Conservation (phyloP, 2,888 invertebrate genomes). For the Antheraea yamamai region DNA sequence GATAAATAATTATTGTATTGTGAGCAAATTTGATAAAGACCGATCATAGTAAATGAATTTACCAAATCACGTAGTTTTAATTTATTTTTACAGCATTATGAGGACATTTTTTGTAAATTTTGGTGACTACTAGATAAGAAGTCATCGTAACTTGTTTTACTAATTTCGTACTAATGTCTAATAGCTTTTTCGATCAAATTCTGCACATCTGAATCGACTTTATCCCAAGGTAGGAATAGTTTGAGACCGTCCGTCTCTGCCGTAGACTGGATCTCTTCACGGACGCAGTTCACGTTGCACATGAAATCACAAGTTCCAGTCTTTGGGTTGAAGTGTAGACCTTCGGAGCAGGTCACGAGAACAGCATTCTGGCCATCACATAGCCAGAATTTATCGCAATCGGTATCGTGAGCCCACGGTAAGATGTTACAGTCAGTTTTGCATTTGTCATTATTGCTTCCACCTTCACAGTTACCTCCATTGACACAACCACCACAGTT, state of each 20-base stretch:
- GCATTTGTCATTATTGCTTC: slow-evolving; percentile 39
- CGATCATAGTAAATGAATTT: too few relatives aligned
- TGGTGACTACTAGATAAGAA: background rate
- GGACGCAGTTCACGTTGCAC: slow-evolving; percentile 56
- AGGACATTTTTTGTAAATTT: background rate
- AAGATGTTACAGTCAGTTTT: slow-evolving; percentile 52
- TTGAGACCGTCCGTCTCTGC: slow-evolving; percentile 45
- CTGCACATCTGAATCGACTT: slow-evolving; percentile 35
- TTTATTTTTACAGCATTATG: too few relatives aligned
- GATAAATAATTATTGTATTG: too few relatives aligned
- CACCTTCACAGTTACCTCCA: background rate
- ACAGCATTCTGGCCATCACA: slow-evolving; percentile 51
- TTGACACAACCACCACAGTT: background rate
- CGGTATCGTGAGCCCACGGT: slow-evolving; percentile 62
- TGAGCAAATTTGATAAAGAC: too few relatives aligned
- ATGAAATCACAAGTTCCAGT: slow-evolving; percentile 63
- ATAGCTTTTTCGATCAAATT: slow-evolving; percentile 23
- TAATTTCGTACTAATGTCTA: slow-evolving; percentile 13
- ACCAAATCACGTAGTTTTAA: too few relatives aligned
- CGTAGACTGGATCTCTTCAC: slow-evolving; percentile 42
- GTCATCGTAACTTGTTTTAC: background rate
- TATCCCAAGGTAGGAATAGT: slow-evolving; percentile 56
- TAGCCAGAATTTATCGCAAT: slow-evolving; percentile 68
- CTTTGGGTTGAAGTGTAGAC: slow-evolving; percentile 61
- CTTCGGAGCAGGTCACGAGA: slow-evolving; percentile 57